phyloP scores from a whole-genome alignment of 2,888 invertebrate species.

The Nymphalis urticae region DNA sequence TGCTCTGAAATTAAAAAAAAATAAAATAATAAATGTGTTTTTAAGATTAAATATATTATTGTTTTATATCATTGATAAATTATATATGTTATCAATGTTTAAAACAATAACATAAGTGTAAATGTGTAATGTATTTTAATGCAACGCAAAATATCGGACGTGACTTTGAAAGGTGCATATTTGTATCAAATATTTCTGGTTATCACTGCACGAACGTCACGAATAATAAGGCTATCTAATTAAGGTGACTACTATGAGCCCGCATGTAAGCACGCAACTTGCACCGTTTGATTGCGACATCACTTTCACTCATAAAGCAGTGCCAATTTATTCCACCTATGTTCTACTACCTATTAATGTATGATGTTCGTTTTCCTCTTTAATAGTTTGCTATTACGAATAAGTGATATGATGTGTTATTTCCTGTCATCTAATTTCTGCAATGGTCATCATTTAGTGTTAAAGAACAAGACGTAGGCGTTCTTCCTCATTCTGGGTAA shows the following conservation, averaged over 20 bases:
- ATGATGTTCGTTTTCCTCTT: constrained; percentile 12
- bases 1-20: too few relatives aligned
- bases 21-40: too few relatives aligned
- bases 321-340: constrained; percentile 28
- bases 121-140: neutral
- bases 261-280: constrained; percentile 50
- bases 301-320: constrained; percentile 65
- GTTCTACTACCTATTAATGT: constrained; percentile 7
- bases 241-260: constrained; percentile 42
- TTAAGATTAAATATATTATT: too few relatives aligned
- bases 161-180: constrained; percentile 26
- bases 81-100: too few relatives aligned
- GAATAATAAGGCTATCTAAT: constrained; percentile 42
- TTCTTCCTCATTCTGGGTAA: constrained; percentile 67
- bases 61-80: neutral
- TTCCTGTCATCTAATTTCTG: constrained; percentile 53
- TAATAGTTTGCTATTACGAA: constrained; percentile 24
- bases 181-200: constrained; percentile 28
- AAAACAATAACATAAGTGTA: too few relatives aligned
- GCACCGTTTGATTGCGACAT: constrained; percentile 60
- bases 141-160: constrained; percentile 25
- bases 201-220: constrained; percentile 31
- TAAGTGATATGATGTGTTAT: constrained; percentile 41
- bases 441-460: constrained; percentile 48
- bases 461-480: constrained; percentile 53